These are phyloP conservation scores for Cecropterus lyciades DNA, from an alignment of 1,140 invertebrate species.

Conservation along the genomic window DNA sequence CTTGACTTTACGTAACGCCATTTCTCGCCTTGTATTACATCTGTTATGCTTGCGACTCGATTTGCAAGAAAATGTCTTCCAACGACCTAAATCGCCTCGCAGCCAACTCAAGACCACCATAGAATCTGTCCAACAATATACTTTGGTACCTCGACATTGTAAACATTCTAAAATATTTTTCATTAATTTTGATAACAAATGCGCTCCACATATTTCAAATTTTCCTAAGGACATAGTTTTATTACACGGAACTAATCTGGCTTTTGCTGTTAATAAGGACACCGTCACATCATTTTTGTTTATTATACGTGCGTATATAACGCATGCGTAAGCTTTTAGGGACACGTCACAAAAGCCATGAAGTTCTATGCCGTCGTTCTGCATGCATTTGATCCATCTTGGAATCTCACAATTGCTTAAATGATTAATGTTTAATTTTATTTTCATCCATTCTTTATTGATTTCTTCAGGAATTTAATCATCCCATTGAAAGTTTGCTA, in stretches of 20 bases:
- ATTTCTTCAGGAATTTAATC: constrained; percentile 9
- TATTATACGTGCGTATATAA: constrained; percentile 54
- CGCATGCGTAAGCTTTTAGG: constrained; percentile 53
- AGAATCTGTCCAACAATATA: constrained; percentile 32
- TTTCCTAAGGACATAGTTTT: constrained; percentile 33
- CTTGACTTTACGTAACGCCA: constrained; percentile 73
- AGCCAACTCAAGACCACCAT: constrained; percentile 29
- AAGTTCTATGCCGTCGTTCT: constrained; percentile 35
- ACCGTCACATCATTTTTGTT: constrained; percentile 5
- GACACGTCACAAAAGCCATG: constrained; percentile 63
- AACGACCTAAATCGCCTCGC: constrained; percentile 15
- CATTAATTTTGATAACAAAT: constrained; percentile 49
- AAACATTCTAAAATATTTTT: constrained; percentile 28
- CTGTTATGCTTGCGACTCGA: constrained; percentile 22
- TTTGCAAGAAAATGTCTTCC: constrained; percentile 37
- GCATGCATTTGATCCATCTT: constrained; percentile 41
- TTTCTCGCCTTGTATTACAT: constrained; percentile 50
- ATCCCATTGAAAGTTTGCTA: constrained; percentile 21
- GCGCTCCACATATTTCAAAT: constrained; percentile 59
- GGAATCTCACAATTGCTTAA: constrained; percentile 13
- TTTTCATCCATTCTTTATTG: constrained; percentile 11
- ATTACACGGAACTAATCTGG: constrained; percentile 33
- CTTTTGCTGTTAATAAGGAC: constrained; percentile 38
- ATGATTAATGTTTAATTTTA: constrained; percentile 32
- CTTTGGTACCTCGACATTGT: neutral